Conservation (phyloP, 2,888 invertebrate genomes). For the Zaprionus lineosus region DNA sequence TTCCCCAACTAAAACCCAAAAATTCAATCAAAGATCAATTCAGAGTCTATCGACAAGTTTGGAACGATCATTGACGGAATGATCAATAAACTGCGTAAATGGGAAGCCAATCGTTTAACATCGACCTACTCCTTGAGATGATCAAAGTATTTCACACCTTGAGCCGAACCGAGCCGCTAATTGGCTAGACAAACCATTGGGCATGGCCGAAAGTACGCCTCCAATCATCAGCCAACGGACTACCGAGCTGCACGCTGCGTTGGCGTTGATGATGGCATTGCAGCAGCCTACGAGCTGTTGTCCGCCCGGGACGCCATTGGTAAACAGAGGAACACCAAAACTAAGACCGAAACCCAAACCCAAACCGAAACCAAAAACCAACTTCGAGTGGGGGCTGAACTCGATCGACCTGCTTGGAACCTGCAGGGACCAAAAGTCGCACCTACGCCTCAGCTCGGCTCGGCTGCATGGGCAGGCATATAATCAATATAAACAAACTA, state of each 20-base stretch:
- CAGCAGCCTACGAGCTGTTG: constrained; percentile 16
- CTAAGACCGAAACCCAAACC: constrained; percentile 1
- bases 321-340: constrained; percentile 42
- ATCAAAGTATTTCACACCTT: constrained; percentile 72
- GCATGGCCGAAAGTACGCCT: constrained; percentile 42
- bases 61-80: constrained; percentile 33
- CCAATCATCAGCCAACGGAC: constrained; percentile 31
- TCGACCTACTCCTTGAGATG: constrained; percentile 36
- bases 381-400: constrained; percentile 1
- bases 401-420: constrained; percentile 8
- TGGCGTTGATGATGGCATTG: constrained; percentile 10
- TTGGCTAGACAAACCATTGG: constrained; percentile 23
- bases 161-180: constrained; percentile 55
- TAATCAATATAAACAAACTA: constrained; percentile 64
- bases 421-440: constrained; percentile 44
- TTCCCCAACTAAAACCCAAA: too few relatives aligned
- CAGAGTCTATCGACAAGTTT: constrained; percentile 13
- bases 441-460: constrained; percentile 52
- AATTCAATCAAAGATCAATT: too few relatives aligned
- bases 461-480: constrained; percentile 35
- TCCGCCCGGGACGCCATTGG: constrained; percentile 45
- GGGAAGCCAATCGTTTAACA: constrained; percentile 44
- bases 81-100: constrained; percentile 27
- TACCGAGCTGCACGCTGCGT: constrained; percentile 50
- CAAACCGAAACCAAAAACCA: too few relatives aligned